phyloP scores from a whole-genome alignment of 2,888 invertebrate species.

The Microchrysa polita region DNA sequence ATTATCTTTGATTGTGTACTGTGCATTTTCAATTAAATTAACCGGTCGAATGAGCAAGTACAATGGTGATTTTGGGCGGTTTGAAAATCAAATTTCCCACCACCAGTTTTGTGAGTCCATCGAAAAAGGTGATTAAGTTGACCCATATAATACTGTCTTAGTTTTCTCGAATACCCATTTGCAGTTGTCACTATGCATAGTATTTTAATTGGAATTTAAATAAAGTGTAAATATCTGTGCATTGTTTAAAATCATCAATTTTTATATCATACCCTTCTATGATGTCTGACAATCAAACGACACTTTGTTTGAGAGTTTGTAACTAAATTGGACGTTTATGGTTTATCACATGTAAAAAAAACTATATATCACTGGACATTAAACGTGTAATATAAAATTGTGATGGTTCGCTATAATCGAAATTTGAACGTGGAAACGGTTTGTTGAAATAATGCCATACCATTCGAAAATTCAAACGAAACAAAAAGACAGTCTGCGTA shows the following conservation, averaged over 20 bases:
- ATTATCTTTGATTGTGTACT: too few species aligned
- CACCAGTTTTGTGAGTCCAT: conserved; percentile 69
- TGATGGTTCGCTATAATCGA: too few species aligned
- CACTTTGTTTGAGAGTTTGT: conserved; percentile 1
- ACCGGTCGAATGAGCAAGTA: conserved; percentile 13
- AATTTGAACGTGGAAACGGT: neutral
- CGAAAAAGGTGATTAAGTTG: conserved; percentile 68
- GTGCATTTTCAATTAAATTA: neutral
- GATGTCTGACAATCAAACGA: neutral
- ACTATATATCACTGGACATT: too few species aligned
- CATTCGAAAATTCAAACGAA: neutral
- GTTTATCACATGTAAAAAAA: too few species aligned
- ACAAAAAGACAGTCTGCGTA: neutral
- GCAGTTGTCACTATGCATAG: too few species aligned
- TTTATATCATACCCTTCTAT: too few species aligned
- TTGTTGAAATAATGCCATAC: neutral
- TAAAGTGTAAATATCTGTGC: too few species aligned
- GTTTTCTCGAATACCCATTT: neutral
- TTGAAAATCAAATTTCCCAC: conserved; percentile 69
- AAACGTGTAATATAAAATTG: too few species aligned
- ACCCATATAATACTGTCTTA: neutral
- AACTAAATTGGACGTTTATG: neutral
- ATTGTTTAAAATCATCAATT: too few species aligned
- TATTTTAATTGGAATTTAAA: too few species aligned
- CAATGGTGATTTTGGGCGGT: conserved; percentile 70